phyloP scores from a whole-genome alignment of 2,888 invertebrate species.

The Drosophila peninsularis region DNA sequence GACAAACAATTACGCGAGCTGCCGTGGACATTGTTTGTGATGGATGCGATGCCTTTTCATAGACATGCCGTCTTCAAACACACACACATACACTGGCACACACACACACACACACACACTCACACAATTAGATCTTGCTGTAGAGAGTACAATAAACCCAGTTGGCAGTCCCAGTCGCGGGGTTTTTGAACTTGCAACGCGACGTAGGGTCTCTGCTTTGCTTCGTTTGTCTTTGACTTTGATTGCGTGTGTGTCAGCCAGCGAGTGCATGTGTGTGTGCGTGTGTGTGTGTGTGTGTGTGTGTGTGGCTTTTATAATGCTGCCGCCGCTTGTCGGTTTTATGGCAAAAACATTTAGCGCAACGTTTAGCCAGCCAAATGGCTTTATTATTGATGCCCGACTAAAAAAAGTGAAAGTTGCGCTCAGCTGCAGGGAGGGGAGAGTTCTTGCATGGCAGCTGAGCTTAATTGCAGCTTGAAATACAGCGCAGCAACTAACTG shows the following conservation, averaged over 20 bases:
- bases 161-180: slow-evolving; percentile 59
- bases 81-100: slow-evolving; percentile 24
- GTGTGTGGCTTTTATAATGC: slow-evolving; percentile 47
- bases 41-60: slow-evolving; percentile 74
- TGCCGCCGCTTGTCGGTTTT: slow-evolving; percentile 57
- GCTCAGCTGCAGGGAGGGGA: slow-evolving; percentile 10
- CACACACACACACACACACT: slow-evolving; percentile 23
- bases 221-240: slow-evolving; percentile 51
- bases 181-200: slow-evolving; percentile 73
- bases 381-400: slow-evolving; percentile 66
- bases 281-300: slow-evolving; percentile 26
- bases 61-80: slow-evolving; percentile 66
- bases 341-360: slow-evolving; percentile 73
- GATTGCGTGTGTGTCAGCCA: slow-evolving; percentile 34
- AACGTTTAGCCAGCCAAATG: slow-evolving; percentile 70
- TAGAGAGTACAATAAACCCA: slow-evolving; percentile 77
- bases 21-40: slow-evolving; percentile 68
- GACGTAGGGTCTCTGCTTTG: slow-evolving; percentile 47
- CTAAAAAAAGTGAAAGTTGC: slow-evolving; percentile 60
- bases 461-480: neutral
- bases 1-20: slow-evolving; percentile 69
- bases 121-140: slow-evolving; percentile 63
- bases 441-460: slow-evolving; percentile 3
- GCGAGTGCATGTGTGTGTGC: slow-evolving; percentile 2
- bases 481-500: neutral